A percentile compares a stretch with the other conserved stretches of the same genome.
phyloP scores from a whole-genome alignment of 1,140 invertebrate genomes.

The Dendrolimus kikuchii region DNA sequence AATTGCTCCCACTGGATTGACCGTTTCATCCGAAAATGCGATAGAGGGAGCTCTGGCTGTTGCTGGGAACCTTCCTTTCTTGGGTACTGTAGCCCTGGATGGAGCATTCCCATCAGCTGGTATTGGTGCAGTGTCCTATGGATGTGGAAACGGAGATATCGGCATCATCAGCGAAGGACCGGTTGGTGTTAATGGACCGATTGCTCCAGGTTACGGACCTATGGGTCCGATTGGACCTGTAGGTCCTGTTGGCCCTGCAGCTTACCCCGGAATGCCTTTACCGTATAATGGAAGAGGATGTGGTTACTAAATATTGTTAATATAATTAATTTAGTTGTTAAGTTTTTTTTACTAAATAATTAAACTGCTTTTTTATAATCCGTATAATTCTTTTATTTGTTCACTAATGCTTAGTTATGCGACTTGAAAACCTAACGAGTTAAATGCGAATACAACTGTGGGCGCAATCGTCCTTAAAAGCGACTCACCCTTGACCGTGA shows the following conservation, averaged over 20 bases:
- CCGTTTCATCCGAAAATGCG: constrained; percentile 29
- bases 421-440: no score
- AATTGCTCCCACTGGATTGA: constrained; percentile 23
- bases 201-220: no score
- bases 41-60: constrained; percentile 28
- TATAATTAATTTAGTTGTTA: not conserved
- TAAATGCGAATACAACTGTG: no score
- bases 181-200: not conserved
- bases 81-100: constrained; percentile 29
- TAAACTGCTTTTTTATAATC: not conserved
- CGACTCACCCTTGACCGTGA: no score
- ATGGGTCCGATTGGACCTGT: no score
- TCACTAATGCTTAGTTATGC: no score
- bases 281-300: no score
- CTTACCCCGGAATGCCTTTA: no score
- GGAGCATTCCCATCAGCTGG: constrained; percentile 22
- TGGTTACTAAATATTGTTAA: no score
- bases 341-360: not conserved
- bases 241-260: no score
- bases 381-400: not conserved
- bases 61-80: constrained; percentile 27
- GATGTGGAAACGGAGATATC: constrained; percentile 3
- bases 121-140: constrained; percentile 3
- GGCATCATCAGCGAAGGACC: constrained; percentile 1
- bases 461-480: no score